Conservation (phyloP, 2,888 invertebrate genomes). For the Leucoptera coffeella region DNA sequence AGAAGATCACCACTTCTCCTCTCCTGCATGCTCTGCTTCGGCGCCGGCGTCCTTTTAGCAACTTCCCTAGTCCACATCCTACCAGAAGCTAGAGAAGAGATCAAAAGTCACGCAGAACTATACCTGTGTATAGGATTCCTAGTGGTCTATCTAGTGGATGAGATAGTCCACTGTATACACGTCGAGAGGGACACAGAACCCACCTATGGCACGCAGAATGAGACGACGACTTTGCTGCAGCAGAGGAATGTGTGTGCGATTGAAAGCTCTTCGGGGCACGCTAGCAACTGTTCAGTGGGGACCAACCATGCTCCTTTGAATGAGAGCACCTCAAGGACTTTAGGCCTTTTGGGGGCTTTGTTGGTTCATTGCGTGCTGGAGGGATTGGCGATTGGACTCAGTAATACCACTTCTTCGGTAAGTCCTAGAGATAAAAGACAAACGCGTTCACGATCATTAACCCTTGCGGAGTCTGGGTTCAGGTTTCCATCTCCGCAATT, state of each 20-base stretch:
- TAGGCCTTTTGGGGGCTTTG: constrained; percentile 66
- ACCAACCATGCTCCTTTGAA: constrained; percentile 61
- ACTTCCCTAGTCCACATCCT: constrained; percentile 75
- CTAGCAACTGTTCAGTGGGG: too few relatives aligned
- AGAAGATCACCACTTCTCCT: constrained; percentile 56
- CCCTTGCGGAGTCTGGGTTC: too few relatives aligned
- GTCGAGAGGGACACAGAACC: constrained; percentile 14
- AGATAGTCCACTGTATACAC: constrained; percentile 62
- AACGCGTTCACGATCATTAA: too few relatives aligned
- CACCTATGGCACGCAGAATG: constrained; percentile 17
- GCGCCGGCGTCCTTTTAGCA: constrained; percentile 72
- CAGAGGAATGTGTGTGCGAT: constrained; percentile 6
- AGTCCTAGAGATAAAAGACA: too few relatives aligned
- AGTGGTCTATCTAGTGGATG: constrained; percentile 65
- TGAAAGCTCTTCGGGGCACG: constrained; percentile 36
- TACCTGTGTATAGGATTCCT: constrained; percentile 65
- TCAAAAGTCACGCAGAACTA: constrained; percentile 57
- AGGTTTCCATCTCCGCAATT: too few relatives aligned
- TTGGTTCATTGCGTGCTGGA: constrained; percentile 75
- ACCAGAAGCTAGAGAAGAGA: constrained; percentile 64
- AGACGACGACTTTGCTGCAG: constrained; percentile 19
- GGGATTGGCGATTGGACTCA: constrained; percentile 76
- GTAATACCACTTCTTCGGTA: constrained; percentile 58
- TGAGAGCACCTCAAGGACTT: constrained; percentile 53
- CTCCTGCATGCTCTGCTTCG: constrained; percentile 69